Conservation (phyloP, 2,888 invertebrate genomes). For the Drosophila paracracens region DNA sequence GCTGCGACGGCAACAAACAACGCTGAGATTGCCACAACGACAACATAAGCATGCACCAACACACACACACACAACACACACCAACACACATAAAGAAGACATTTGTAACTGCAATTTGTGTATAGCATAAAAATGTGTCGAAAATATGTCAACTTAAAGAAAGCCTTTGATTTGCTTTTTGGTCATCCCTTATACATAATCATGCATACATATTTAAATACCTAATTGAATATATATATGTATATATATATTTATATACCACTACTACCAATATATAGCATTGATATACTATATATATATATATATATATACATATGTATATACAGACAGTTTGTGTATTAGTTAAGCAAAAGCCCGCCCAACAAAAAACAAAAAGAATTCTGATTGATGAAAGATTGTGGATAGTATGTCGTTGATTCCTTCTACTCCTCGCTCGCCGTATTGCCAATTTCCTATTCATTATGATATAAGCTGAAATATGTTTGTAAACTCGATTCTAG, state of each 20-base stretch:
- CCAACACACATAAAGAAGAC: conserved; percentile 29
- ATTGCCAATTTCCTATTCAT: conserved; percentile 79
- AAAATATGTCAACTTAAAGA: conserved; percentile 51
- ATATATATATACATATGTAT: conserved; percentile 54
- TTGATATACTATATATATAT: conserved; percentile 32
- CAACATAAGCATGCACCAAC: conserved; percentile 56
- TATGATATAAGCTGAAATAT: conserved; percentile 54
- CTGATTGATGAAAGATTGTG: conserved; percentile 36
- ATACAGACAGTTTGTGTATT: conserved; percentile 78
- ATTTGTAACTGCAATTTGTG: conserved; percentile 52
- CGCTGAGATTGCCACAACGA: conserved; percentile 70
- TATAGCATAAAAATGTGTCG: conserved; percentile 52
- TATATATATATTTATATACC: conserved; percentile 11
- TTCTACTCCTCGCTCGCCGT: conserved; percentile 77
- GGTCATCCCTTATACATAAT: conserved; percentile 64
- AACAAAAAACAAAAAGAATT: conserved; percentile 53
- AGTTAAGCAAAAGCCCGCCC: conserved; percentile 73
- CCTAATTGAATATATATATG: conserved; percentile 54
- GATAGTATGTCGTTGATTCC: conserved; percentile 66
- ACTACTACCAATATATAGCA: conserved; percentile 27
- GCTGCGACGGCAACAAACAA: conserved; percentile 44
- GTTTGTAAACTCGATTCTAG: conserved; percentile 54
- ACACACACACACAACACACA: conserved; percentile 29
- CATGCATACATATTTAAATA: conserved; percentile 66
- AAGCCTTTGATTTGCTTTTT: conserved; percentile 73